Conservation (phyloP, 2,113 vertebrate species). For the Gavia stellata region DNA sequence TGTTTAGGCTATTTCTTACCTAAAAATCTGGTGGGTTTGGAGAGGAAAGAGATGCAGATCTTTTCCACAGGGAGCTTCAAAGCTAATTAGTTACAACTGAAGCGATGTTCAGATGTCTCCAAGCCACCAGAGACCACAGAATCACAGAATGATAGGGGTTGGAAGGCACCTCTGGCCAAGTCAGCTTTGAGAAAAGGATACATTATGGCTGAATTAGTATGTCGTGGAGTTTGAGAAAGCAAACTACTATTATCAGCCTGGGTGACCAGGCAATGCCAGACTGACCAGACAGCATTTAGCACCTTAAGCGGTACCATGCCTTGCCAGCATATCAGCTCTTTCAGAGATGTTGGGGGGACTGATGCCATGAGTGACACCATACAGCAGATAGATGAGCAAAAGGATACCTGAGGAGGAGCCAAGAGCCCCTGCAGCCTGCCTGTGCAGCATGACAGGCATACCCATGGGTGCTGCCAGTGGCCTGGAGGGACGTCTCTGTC, state of each 20-base stretch:
- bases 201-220: not conserved
- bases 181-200: not conserved
- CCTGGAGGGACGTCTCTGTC: not conserved
- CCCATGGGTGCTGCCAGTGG: not conserved
- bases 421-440: not conserved
- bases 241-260: not conserved
- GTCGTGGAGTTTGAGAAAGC: not conserved
- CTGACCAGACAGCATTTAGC: not conserved
- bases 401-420: not conserved
- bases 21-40: not conserved
- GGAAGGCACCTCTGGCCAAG: too few relatives aligned
- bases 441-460: accelerated
- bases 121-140: not conserved
- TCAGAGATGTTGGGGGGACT: too few relatives aligned
- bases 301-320: not conserved
- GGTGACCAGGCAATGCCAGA: not conserved
- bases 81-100: not conserved
- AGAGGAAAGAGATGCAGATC: not conserved
- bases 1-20: not conserved
- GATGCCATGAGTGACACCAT: not conserved
- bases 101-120: not conserved
- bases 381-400: not conserved
- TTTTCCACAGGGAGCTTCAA: accelerated
- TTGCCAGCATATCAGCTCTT: not conserved
- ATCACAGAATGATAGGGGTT: too few relatives aligned